These are phyloP conservation scores for Hirtodrosophila trivittata DNA, from an alignment of 2,888 invertebrate species.

Conservation along the genomic window DNA sequence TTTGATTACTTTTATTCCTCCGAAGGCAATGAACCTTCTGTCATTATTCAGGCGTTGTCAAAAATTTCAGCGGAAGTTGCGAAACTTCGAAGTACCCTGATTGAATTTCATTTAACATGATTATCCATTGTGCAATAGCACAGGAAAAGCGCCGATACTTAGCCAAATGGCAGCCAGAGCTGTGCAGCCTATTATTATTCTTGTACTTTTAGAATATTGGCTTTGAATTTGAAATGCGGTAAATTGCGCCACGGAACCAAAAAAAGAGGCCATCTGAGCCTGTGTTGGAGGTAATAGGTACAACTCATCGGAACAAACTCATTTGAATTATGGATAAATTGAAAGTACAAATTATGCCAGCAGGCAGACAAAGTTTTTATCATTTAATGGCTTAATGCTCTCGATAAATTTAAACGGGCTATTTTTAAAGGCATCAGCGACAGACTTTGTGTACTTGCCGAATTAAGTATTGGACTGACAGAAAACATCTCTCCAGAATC, in stretches of 20 bases:
- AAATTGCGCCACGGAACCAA: conserved; percentile 25
- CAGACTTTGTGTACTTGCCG: background rate
- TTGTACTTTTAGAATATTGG: conserved; percentile 44
- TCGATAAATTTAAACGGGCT: conserved; percentile 46
- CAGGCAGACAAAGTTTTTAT: conserved; percentile 48
- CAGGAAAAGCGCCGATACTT: too few species aligned
- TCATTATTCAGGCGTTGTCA: too few species aligned
- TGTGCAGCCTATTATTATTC: too few species aligned
- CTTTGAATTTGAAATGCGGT: conserved; percentile 42
- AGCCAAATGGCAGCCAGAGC: too few species aligned
- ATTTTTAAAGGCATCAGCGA: conserved; percentile 40
- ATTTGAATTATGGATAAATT: conserved; percentile 68
- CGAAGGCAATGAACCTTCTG: too few species aligned
- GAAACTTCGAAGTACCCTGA: too few species aligned
- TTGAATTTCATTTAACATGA: too few species aligned
- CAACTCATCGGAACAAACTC: conserved; percentile 22
- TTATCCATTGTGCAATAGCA: too few species aligned
- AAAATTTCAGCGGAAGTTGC: too few species aligned
- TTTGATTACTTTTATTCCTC: too few species aligned
- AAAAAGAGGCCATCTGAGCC: background rate
- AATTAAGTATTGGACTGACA: background rate
- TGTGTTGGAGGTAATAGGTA: conserved; percentile 1
- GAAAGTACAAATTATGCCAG: conserved; percentile 26
- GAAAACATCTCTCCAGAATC: background rate
- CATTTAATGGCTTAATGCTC: conserved; percentile 16